These are phyloP conservation scores for Galeopsomyia nigrocyanea DNA, from an alignment of 2,888 invertebrate genomes.

Conservation along the genomic window DNA sequence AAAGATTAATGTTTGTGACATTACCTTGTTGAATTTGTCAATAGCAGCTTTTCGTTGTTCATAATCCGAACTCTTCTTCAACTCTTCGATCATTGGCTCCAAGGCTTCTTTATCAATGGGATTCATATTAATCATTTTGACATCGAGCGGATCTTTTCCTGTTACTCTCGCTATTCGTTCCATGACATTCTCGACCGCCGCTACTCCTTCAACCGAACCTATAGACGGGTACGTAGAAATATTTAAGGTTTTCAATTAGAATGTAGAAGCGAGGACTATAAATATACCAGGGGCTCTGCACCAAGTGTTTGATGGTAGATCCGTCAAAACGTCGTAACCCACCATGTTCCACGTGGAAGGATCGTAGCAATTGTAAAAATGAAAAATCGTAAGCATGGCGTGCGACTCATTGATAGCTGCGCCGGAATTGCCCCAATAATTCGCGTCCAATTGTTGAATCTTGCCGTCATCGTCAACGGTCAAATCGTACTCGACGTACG, in stretches of 20 bases:
- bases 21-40: conserved; percentile 73
- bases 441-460: conserved; percentile 75
- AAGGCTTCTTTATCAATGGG: conserved; percentile 68
- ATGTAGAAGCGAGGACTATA: neutral
- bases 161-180: conserved; percentile 68
- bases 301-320: conserved; percentile 78
- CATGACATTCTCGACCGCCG: conserved; percentile 71
- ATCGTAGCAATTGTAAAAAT: conserved; percentile 74
- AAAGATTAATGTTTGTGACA: neutral
- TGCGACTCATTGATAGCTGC: conserved; percentile 70
- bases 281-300: conserved; percentile 79
- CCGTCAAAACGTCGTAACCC: conserved; percentile 72
- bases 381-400: conserved; percentile 60
- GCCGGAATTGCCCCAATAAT: conserved; percentile 58
- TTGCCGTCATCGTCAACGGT: conserved; percentile 76
- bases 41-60: conserved; percentile 71
- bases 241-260: neutral
- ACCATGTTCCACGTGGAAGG: conserved; percentile 72
- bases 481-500: conserved; percentile 77
- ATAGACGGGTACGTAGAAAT: neutral
- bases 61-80: conserved; percentile 74
- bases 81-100: conserved; percentile 71
- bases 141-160: conserved; percentile 74
- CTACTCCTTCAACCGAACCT: conserved; percentile 31
- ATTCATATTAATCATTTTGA: conserved; percentile 73